phyloP scores from a whole-genome alignment of 53 echinoderm and acorn worm species.

The Actinopyga echinites region DNA sequence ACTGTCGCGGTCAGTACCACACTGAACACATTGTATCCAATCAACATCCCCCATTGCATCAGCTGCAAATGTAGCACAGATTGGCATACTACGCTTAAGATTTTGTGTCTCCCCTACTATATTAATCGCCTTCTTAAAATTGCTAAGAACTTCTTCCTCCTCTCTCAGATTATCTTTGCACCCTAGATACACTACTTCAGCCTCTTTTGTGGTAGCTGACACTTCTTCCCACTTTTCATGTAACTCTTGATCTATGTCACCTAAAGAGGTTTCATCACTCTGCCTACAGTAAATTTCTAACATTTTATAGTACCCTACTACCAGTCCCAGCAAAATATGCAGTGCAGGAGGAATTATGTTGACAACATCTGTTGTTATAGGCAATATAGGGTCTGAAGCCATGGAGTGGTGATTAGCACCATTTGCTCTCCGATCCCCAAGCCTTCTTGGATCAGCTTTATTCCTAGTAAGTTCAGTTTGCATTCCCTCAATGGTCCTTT shows the following conservation, averaged over 20 bases:
- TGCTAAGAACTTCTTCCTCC: too few relatives aligned
- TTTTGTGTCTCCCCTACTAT: background rate
- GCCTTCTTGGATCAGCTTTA: slow-evolving; percentile 1
- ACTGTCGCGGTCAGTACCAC: background rate
- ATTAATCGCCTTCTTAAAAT: too few relatives aligned
- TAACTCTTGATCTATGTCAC: too few relatives aligned
- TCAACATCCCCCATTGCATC: background rate
- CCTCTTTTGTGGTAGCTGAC: too few relatives aligned
- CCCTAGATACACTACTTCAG: too few relatives aligned
- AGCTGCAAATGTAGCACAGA: background rate
- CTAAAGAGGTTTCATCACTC: too few relatives aligned
- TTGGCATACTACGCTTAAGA: background rate
- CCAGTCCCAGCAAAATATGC: background rate
- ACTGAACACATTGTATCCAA: background rate
- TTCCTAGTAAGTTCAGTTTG: background rate
- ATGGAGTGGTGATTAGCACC: slow-evolving; percentile 20
- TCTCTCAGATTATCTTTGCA: too few relatives aligned
- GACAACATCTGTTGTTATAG: background rate
- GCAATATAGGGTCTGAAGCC: background rate
- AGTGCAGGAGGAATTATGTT: slow-evolving; percentile 3
- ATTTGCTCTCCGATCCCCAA: background rate
- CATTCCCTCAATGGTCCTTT: background rate
- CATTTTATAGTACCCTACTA: background rate
- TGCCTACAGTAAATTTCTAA: too few relatives aligned
- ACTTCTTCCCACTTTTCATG: too few relatives aligned